phyloP scores from a whole-genome alignment of 2,797 vertebrate species.

The Channallabes apus region DNA sequence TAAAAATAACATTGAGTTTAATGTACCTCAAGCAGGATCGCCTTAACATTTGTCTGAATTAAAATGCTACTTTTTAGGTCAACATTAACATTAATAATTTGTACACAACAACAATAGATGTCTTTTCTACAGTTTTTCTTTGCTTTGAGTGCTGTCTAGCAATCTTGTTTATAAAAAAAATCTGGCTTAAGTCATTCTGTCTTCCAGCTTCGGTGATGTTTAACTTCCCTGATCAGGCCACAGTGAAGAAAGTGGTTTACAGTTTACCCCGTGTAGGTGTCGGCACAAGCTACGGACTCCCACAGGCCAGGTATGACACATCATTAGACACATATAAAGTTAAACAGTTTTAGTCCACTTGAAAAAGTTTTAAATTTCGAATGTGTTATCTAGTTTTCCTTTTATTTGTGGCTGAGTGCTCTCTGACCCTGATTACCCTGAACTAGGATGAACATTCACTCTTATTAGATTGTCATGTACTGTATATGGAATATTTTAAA shows the following conservation, averaged over 20 bases:
- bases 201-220: conserved; percentile 94
- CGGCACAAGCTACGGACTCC: conserved; percentile 96
- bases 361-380: neutral
- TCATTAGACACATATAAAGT: neutral
- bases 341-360: neutral
- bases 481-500: no score
- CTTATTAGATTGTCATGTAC: no score
- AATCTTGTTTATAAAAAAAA: neutral
- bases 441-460: conserved; percentile 1
- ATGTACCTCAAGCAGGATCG: neutral
- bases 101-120: neutral
- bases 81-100: neutral
- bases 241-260: conserved; percentile 94
- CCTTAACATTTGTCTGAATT: neutral
- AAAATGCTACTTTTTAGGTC: neutral
- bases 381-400: neutral
- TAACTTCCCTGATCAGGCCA: conserved; percentile 97
- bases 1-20: neutral
- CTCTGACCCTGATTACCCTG: neutral
- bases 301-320: conserved; percentile 88
- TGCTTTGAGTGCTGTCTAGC: no score
- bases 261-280: conserved; percentile 95
- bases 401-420: neutral
- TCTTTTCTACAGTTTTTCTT: neutral
- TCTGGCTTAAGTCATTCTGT: conserved; percentile 45